These are phyloP conservation scores for Venustoraphidia nigricollis DNA, from an alignment of 2,888 invertebrate genomes.

Conservation along the genomic window DNA sequence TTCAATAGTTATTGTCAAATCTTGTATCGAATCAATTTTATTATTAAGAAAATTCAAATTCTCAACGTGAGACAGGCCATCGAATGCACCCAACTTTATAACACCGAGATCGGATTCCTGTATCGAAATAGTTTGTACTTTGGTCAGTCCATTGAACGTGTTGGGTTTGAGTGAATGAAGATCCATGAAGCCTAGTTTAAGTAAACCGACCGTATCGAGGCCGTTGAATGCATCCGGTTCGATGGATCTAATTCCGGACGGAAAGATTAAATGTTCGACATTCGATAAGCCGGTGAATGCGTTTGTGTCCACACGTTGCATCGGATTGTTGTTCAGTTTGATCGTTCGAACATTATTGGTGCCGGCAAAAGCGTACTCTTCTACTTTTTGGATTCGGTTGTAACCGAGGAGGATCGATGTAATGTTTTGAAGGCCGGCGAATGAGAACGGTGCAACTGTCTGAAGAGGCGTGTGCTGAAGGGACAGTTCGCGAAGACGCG, in stretches of 20 bases:
- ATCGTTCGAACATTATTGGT: slow-evolving; percentile 71
- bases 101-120: slow-evolving; percentile 72
- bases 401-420: slow-evolving; percentile 44
- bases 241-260: slow-evolving; percentile 59
- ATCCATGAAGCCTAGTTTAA: slow-evolving; percentile 76
- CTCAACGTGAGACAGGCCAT: slow-evolving; percentile 55
- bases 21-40: slow-evolving; percentile 69
- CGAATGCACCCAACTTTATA: slow-evolving; percentile 58
- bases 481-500: slow-evolving; percentile 60
- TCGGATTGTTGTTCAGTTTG: slow-evolving; percentile 70
- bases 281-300: slow-evolving; percentile 75
- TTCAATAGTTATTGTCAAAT: slow-evolving; percentile 52
- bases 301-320: slow-evolving; percentile 62
- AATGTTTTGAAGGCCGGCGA: slow-evolving; percentile 74
- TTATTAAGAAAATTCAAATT: slow-evolving; percentile 66
- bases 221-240: slow-evolving; percentile 71
- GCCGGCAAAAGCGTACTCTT: slow-evolving; percentile 71
- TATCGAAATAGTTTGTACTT: slow-evolving; percentile 58
- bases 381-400: slow-evolving; percentile 37
- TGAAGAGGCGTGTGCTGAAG: slow-evolving; percentile 76
- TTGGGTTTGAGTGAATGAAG: slow-evolving; percentile 50
- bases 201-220: slow-evolving; percentile 62
- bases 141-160: slow-evolving; percentile 62
- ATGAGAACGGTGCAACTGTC: slow-evolving; percentile 67
- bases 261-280: slow-evolving; percentile 69